Evolutionary conservation across 1,140 invertebrate genomes (phyloP).

Genomic region (Drosophila serrata): DNA sequence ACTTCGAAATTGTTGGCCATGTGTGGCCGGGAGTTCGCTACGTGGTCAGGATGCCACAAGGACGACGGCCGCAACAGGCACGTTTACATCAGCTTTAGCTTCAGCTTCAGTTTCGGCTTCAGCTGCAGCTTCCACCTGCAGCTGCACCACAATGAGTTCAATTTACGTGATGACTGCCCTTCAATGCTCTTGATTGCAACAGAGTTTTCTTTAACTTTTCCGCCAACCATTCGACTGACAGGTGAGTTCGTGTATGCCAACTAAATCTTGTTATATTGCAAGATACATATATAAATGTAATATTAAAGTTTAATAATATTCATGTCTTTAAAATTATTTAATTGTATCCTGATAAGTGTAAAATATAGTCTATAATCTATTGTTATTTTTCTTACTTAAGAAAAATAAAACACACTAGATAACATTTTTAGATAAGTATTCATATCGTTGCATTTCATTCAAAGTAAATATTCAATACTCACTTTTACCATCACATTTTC

Average conservation of each 20-base stretch:
- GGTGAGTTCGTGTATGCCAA: background rate
- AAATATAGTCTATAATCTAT: background rate
- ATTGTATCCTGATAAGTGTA: background rate
- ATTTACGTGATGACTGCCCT: constrained; percentile 58
- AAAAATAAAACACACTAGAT: background rate
- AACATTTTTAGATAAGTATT: background rate
- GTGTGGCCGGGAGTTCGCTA: constrained; percentile 35
- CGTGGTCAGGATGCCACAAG: constrained; percentile 36
- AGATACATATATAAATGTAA: background rate
- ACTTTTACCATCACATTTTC: background rate
- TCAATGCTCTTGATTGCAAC: constrained; percentile 53
- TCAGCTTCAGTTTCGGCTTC: no score
- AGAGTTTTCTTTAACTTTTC: constrained; percentile 48
- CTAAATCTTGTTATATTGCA: no score
- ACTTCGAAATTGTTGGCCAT: constrained; percentile 66
- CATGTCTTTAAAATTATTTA: background rate
- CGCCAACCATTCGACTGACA: background rate
- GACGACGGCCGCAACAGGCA: constrained; percentile 36
- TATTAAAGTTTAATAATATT: background rate
- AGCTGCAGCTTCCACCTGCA: constrained; percentile 8
- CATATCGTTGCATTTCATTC: background rate
- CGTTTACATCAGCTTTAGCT: constrained; percentile 19
- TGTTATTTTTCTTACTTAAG: background rate
- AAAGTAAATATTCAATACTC: background rate
- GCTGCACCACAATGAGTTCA: constrained; percentile 50